phyloP scores from a whole-genome alignment of 1,140 invertebrate genomes.

The Galleria mellonella region DNA sequence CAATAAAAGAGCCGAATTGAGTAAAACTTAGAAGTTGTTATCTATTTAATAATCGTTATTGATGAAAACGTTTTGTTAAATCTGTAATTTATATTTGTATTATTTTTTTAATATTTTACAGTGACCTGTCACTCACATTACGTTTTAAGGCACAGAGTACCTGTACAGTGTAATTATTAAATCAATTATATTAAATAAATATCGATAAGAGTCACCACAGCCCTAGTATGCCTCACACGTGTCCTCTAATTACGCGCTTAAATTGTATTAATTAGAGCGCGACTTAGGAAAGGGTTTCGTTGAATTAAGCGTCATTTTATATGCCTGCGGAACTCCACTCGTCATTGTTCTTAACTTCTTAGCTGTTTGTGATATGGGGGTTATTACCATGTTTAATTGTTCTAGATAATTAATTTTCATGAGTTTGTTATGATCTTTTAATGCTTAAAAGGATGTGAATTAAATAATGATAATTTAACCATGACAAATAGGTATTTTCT shows the following conservation, averaged over 20 bases:
- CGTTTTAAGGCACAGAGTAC: too few relatives aligned
- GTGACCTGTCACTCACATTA: too few relatives aligned
- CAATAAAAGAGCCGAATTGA: too few relatives aligned
- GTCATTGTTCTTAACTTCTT: slow-evolving; percentile 12
- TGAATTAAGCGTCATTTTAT: slow-evolving; percentile 43
- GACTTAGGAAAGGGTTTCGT: slow-evolving; percentile 55
- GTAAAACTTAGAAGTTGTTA: too few relatives aligned
- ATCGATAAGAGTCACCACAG: slow-evolving; percentile 7
- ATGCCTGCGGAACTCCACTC: slow-evolving; percentile 14
- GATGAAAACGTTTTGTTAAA: too few relatives aligned
- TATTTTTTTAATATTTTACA: too few relatives aligned
- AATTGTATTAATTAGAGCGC: slow-evolving; percentile 67
- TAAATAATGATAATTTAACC: too few relatives aligned
- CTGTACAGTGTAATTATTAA: too few relatives aligned
- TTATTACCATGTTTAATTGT: slow-evolving; percentile 25
- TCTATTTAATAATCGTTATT: too few relatives aligned
- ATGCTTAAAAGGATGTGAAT: background rate
- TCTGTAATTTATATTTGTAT: too few relatives aligned
- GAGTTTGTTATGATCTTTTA: slow-evolving; percentile 2
- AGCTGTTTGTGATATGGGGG: slow-evolving; percentile 15
- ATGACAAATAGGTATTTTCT: too few relatives aligned
- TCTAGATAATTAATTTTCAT: slow-evolving; percentile 17
- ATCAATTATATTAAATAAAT: too few relatives aligned
- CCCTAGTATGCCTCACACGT: slow-evolving; percentile 41
- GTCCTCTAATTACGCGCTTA: slow-evolving; percentile 57